Percentiles rank a stretch among this genome's conserved stretches.
Conservation (phyloP, 2,888 invertebrate genomes). For the Drosophila pseudotakahashii region DNA sequence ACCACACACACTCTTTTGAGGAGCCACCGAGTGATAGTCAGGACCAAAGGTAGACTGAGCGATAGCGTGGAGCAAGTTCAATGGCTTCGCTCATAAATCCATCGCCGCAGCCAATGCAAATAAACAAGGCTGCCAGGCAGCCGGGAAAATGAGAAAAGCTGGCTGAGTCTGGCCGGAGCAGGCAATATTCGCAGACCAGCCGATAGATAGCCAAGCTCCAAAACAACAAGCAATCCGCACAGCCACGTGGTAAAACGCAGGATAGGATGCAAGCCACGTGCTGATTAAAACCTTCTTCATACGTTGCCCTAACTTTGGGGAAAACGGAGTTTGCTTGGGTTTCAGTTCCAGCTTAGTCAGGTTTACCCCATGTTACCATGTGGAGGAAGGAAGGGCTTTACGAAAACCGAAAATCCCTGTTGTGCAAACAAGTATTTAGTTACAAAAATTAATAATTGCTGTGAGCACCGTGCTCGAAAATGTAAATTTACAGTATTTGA, state of each 20-base stretch:
- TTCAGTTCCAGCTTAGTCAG: not conserved
- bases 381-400: not conserved
- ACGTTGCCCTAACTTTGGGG: slow-evolving; percentile 33
- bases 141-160: slow-evolving; percentile 20
- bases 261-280: slow-evolving; percentile 36
- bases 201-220: slow-evolving; percentile 28
- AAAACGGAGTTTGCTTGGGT: not conserved
- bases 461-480: not conserved
- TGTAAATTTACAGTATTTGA: not conserved
- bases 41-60: slow-evolving; percentile 8
- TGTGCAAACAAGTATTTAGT: not conserved
- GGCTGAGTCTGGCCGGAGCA: slow-evolving; percentile 22
- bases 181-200: slow-evolving; percentile 36
- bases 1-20: slow-evolving; percentile 17
- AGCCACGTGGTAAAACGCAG: slow-evolving; percentile 12
- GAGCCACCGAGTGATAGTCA: not conserved
- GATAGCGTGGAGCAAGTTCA: slow-evolving; percentile 52
- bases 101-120: slow-evolving; percentile 71
- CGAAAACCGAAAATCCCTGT: not conserved
- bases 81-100: slow-evolving; percentile 70
- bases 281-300: slow-evolving; percentile 69
- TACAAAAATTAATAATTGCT: not conserved
- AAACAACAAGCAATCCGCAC: slow-evolving; percentile 22
- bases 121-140: slow-evolving; percentile 56
- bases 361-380: too few species aligned